Evolutionary conservation across 2,888 invertebrate genomes (phyloP).

Genomic region (Autographa gamma): DNA sequence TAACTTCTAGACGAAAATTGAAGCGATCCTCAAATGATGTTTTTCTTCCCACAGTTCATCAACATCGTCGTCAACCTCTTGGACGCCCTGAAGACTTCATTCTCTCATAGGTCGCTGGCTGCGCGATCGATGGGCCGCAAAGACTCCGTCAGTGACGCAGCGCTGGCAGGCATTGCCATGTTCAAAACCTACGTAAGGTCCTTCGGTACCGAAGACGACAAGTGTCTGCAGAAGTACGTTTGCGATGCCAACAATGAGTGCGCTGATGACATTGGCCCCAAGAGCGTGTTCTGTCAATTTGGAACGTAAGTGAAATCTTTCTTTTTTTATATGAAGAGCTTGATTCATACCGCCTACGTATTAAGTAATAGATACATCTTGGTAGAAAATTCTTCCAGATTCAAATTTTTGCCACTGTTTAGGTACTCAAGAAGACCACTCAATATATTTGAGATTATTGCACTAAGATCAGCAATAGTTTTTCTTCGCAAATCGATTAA

Average conservation of each 20-base stretch:
- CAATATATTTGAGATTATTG: too few relatives aligned
- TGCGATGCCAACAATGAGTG: conserved; percentile 97
- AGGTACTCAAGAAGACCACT: too few relatives aligned
- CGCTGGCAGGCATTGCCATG: conserved; percentile 96
- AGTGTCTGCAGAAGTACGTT: conserved; percentile 95
- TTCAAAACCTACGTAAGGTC: conserved; percentile 96
- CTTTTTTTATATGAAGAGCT: too few relatives aligned
- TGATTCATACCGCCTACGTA: too few relatives aligned
- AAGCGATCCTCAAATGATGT: neutral
- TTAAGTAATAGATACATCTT: too few relatives aligned
- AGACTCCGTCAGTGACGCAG: conserved; percentile 96
- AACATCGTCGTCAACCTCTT: conserved; percentile 96
- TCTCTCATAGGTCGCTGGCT: conserved; percentile 96
- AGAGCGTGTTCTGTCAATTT: conserved; percentile 96
- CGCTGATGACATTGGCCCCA: conserved; percentile 93
- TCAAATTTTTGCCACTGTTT: too few relatives aligned
- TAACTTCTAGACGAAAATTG: neutral
- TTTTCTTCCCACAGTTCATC: conserved; percentile 91
- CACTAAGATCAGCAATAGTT: neutral
- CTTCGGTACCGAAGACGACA: conserved; percentile 93
- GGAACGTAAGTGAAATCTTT: conserved; percentile 96
- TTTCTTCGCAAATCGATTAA: neutral
- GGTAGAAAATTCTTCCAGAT: too few relatives aligned
- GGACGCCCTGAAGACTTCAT: conserved; percentile 97
- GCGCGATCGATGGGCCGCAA: conserved; percentile 95